A percentile compares a stretch with the other conserved stretches of the same genome.
phyloP scores from a whole-genome alignment of 2,888 invertebrate genomes.

The Hoplodrina ambigua region DNA sequence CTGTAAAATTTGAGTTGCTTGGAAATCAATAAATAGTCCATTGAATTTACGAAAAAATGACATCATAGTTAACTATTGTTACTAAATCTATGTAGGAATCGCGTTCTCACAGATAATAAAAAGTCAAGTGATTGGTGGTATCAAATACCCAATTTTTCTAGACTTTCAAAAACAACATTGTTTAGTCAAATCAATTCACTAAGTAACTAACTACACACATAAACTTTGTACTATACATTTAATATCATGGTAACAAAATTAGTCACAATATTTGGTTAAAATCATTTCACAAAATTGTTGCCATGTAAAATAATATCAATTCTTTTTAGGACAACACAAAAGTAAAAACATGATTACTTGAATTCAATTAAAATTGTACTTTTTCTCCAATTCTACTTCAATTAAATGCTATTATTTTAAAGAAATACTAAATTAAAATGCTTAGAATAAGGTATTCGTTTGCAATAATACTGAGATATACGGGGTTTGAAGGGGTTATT shows the following conservation, averaged over 20 bases:
- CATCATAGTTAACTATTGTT: no score
- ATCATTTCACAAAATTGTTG: not conserved
- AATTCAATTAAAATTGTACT: constrained; percentile 25
- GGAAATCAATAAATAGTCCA: no score
- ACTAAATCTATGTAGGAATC: no score
- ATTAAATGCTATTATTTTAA: constrained; percentile 59
- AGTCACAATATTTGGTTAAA: constrained; percentile 28
- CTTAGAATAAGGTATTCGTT: constrained; percentile 62
- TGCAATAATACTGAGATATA: constrained; percentile 59
- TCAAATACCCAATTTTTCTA: not conserved
- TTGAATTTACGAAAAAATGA: no score
- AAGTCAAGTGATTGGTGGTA: no score
- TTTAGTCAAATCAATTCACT: not conserved
- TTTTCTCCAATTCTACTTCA: constrained; percentile 9
- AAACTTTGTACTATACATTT: not conserved
- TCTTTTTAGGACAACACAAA: constrained; percentile 1
- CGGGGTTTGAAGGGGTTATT: not conserved
- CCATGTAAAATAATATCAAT: constrained; percentile 24
- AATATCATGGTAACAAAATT: constrained; percentile 21
- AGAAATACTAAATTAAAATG: constrained; percentile 62
- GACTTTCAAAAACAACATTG: not conserved
- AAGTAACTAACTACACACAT: not conserved
- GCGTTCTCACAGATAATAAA: no score
- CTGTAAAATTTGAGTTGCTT: no score
- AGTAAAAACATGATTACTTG: not conserved